Conservation (phyloP, 1,140 invertebrate species). For the Dendrolimus kikuchii region DNA sequence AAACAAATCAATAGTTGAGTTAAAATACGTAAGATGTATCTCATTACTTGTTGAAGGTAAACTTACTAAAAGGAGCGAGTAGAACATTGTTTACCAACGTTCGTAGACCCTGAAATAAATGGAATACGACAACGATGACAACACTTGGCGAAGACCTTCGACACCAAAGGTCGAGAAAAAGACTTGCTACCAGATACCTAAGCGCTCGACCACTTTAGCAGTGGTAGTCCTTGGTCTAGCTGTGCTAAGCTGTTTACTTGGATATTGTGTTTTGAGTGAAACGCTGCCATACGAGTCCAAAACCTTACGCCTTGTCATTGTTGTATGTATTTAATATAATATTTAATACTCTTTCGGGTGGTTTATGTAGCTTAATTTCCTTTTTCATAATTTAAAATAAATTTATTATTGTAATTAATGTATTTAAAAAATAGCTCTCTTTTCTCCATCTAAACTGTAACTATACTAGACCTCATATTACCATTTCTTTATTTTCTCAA, state of each 20-base stretch:
- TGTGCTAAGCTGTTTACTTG: constrained; percentile 57
- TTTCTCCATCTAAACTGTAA: too few relatives aligned
- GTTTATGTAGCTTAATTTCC: too few relatives aligned
- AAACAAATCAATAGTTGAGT: too few relatives aligned
- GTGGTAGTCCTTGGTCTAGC: constrained; percentile 56
- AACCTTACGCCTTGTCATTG: constrained; percentile 58
- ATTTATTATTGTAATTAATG: too few relatives aligned
- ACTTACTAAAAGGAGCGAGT: too few relatives aligned
- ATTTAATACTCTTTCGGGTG: not conserved
- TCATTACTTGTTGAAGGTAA: too few relatives aligned
- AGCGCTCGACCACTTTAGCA: constrained; percentile 42
- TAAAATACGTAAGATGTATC: too few relatives aligned
- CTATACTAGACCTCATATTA: too few relatives aligned
- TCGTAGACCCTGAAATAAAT: constrained; percentile 14
- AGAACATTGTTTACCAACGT: too few relatives aligned
- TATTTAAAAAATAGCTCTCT: too few relatives aligned
- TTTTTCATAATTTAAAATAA: too few relatives aligned
- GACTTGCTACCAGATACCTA: constrained; percentile 42
- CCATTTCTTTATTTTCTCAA: too few relatives aligned
- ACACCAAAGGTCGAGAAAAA: constrained; percentile 27
- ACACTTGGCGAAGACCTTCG: constrained; percentile 47
- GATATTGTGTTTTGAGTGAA: constrained; percentile 60
- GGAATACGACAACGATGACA: constrained; percentile 62
- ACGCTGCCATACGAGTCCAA: constrained; percentile 56
- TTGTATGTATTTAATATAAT: constrained; percentile 43